phyloP scores from a whole-genome alignment of 1,140 invertebrate species.

The Bilobella aurantiaca region DNA sequence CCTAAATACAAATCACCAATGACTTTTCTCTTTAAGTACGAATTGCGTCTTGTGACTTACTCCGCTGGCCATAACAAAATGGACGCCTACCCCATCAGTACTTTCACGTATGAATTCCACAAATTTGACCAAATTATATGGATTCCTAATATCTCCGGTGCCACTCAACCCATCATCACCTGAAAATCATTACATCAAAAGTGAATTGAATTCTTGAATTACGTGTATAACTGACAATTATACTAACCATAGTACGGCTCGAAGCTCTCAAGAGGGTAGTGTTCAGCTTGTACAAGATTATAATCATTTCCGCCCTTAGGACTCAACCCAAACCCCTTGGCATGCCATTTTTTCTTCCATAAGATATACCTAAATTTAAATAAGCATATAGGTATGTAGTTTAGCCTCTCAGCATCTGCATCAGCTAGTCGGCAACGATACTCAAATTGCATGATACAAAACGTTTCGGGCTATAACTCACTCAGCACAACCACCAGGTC shows the following conservation, averaged over 20 bases:
- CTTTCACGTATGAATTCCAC: conserved; percentile 60
- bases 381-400: neutral
- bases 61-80: conserved; percentile 97
- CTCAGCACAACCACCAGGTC: conserved; percentile 78
- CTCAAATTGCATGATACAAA: too few relatives aligned
- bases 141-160: conserved; percentile 81
- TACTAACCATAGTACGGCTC: conserved; percentile 78
- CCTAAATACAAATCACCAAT: too few relatives aligned
- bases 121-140: conserved; percentile 69
- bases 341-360: conserved; percentile 71
- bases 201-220: too few relatives aligned
- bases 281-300: conserved; percentile 74
- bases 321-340: conserved; percentile 91
- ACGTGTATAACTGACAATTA: too few relatives aligned
- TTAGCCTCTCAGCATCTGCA: neutral
- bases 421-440: too few relatives aligned
- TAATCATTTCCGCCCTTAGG: conserved; percentile 79
- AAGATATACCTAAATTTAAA: conserved; percentile 83
- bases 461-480: too few relatives aligned
- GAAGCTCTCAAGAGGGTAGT: conserved; percentile 67
- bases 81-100: conserved; percentile 70
- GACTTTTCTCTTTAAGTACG: too few relatives aligned
- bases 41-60: too few relatives aligned
- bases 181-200: neutral
- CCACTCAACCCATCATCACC: conserved; percentile 40